Percentiles rank a stretch among this genome's conserved stretches.
Evolutionary conservation across 1,140 invertebrate species (phyloP).

Genomic region (Ceratitis capitata): DNA sequence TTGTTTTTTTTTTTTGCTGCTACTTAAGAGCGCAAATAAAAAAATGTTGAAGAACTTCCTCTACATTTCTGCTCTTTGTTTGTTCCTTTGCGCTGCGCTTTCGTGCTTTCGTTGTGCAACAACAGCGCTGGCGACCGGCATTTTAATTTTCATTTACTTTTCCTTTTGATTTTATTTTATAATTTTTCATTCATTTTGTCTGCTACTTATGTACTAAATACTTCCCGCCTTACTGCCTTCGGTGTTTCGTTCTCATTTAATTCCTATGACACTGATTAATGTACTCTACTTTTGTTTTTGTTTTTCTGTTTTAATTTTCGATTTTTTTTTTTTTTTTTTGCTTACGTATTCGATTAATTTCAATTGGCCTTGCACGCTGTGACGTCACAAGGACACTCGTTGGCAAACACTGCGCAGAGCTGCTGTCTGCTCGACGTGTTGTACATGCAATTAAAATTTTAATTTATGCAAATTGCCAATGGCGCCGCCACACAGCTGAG

Average conservation of each 20-base stretch:
- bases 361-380: constrained; percentile 4
- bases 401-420: too few relatives aligned
- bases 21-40: constrained; percentile 3
- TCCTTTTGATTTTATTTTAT: background rate
- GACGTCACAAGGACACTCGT: constrained; percentile 33
- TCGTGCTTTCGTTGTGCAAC: background rate
- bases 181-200: background rate
- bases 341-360: constrained; percentile 26
- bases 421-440: background rate
- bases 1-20: background rate
- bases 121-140: background rate
- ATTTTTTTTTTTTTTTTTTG: too few relatives aligned
- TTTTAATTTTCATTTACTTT: constrained; percentile 16
- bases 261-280: background rate
- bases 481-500: constrained; percentile 49
- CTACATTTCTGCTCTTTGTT: constrained; percentile 14
- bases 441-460: constrained; percentile 57
- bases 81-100: background rate
- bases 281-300: background rate
- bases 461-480: constrained; percentile 60
- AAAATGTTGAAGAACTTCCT: too few relatives aligned
- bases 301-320: too few relatives aligned
- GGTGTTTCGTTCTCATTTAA: constrained; percentile 23
- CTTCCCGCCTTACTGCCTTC: background rate
- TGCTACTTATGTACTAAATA: too few relatives aligned